phyloP scores from a whole-genome alignment of 2,888 invertebrate species.

The Morpho deidamia region DNA sequence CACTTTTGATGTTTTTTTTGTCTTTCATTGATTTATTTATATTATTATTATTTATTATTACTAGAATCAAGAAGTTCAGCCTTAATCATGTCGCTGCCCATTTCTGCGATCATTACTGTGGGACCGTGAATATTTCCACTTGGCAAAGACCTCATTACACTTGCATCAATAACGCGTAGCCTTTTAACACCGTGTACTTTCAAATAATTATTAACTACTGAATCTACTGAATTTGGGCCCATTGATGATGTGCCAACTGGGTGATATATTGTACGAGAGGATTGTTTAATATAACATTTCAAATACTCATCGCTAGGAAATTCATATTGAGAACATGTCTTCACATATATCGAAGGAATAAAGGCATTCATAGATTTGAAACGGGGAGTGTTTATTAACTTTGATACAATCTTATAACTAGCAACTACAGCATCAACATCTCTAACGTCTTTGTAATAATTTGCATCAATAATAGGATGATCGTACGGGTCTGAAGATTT shows the following conservation, averaged over 20 bases:
- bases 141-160: conserved; percentile 86
- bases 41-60: no score
- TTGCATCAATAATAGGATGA: conserved; percentile 79
- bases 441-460: conserved; percentile 77
- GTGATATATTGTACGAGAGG: conserved; percentile 76
- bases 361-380: conserved; percentile 41
- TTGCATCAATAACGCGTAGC: conserved; percentile 85
- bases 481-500: conserved; percentile 75
- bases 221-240: conserved; percentile 55
- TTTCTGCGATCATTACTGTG: conserved; percentile 88
- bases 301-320: conserved; percentile 43
- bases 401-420: conserved; percentile 42
- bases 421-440: conserved; percentile 58
- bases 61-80: conserved; percentile 35
- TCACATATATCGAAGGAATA: conserved; percentile 38
- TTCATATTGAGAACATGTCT: conserved; percentile 35
- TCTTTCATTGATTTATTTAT: no score
- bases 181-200: conserved; percentile 81
- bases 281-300: conserved; percentile 64
- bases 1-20: no score
- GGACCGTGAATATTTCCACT: conserved; percentile 90
- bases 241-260: conserved; percentile 82
- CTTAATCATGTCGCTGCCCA: conserved; percentile 85
- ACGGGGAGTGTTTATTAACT: conserved; percentile 37
- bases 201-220: conserved; percentile 74